Evolutionary conservation across 2,888 invertebrate genomes (phyloP).

Genomic region (Schizotus pectinicornis): DNA sequence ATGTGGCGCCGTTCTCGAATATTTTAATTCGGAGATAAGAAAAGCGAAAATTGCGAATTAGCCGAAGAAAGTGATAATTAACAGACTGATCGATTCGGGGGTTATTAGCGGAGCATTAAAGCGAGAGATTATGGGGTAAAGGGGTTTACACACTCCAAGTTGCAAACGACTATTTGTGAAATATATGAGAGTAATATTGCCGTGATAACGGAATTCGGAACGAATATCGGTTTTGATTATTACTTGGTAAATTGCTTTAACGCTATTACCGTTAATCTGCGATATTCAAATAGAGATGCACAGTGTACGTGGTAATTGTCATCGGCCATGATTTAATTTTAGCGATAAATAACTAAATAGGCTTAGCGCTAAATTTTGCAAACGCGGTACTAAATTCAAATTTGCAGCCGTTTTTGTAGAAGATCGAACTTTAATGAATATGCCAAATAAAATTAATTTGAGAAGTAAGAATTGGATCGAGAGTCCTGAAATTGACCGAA

Average conservation of each 20-base stretch:
- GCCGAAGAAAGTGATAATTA: no score
- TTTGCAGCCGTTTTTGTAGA: no score
- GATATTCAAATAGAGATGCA: slow-evolving; percentile 16
- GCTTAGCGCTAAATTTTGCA: neutral
- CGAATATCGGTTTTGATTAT: slow-evolving; percentile 31
- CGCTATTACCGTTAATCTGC: slow-evolving; percentile 21
- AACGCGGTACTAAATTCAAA: neutral
- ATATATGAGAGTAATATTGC: slow-evolving; percentile 24
- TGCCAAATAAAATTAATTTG: no score
- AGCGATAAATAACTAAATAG: neutral
- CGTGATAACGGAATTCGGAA: slow-evolving; percentile 28
- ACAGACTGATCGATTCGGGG: slow-evolving; percentile 7
- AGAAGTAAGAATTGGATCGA: no score
- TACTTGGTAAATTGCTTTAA: slow-evolving; percentile 19
- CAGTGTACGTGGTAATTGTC: slow-evolving; percentile 7
- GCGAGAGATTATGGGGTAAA: neutral
- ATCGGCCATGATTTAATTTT: slow-evolving; percentile 14
- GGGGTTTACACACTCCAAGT: slow-evolving; percentile 17
- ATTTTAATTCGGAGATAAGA: no score
- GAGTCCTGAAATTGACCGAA: no score
- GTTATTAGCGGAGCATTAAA: no score
- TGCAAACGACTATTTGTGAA: slow-evolving; percentile 19
- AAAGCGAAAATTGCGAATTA: no score
- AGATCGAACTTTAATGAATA: no score
- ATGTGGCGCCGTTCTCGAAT: no score